phyloP scores from a whole-genome alignment of 2,797 vertebrate genomes.

The Acanthiza pusilla region DNA sequence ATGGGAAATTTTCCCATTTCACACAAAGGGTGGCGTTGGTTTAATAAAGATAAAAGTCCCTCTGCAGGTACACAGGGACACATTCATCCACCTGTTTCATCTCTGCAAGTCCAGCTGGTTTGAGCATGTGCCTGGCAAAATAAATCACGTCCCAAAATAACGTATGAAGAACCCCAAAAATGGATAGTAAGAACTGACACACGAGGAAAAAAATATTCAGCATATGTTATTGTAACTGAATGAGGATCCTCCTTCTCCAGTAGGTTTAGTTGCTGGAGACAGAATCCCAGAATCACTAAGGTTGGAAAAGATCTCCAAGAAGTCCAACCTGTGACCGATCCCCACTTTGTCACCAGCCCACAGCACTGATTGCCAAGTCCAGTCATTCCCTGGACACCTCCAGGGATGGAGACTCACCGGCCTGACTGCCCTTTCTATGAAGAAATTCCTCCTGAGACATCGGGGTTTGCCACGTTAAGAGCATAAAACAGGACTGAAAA shows the following conservation, averaged over 20 bases:
- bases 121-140: background rate
- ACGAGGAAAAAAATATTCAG: background rate
- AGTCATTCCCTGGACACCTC: background rate
- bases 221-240: background rate
- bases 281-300: background rate
- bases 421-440: background rate
- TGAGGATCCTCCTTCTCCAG: background rate
- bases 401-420: background rate
- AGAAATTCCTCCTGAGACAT: background rate
- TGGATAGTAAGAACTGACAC: background rate
- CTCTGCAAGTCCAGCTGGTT: background rate
- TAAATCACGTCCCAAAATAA: conserved; percentile 16
- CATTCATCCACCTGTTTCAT: background rate
- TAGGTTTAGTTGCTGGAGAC: background rate
- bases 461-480: background rate
- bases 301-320: background rate
- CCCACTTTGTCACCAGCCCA: background rate
- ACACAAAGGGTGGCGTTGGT: background rate
- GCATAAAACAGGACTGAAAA: background rate
- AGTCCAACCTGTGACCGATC: background rate
- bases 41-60: background rate
- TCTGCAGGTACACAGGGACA: background rate
- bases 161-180: background rate
- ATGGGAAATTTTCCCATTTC: background rate
- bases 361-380: background rate